Percentiles rank a stretch among this genome's conserved stretches.
phyloP scores from a whole-genome alignment of 2,888 invertebrate species.

The Abrostola tripartita region DNA sequence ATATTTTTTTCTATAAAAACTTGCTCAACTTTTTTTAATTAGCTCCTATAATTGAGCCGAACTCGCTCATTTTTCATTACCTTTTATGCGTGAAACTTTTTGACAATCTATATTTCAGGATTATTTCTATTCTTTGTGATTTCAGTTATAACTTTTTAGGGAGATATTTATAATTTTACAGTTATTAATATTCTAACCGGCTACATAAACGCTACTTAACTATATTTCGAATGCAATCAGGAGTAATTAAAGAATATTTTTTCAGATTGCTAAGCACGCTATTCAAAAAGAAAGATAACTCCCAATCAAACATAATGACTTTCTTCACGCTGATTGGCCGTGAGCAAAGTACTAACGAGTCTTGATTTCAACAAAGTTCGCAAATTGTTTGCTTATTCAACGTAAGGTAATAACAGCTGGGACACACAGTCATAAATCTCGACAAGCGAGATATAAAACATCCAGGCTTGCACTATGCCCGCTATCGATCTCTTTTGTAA shows the following conservation, averaged over 20 bases:
- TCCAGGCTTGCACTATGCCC: conserved; percentile 42
- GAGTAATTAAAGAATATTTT: conserved; percentile 45
- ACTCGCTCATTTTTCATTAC: conserved; percentile 28
- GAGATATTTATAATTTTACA: conserved; percentile 5
- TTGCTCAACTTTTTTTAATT: conserved; percentile 52
- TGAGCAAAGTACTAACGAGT: conserved; percentile 68
- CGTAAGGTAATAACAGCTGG: conserved; percentile 55
- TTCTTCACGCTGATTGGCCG: conserved; percentile 68
- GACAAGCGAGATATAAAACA: conserved; percentile 45
- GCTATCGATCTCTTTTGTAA: conserved; percentile 52
- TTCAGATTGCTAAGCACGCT: conserved; percentile 38
- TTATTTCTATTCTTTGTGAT: conserved; percentile 39
- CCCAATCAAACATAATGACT: conserved; percentile 67
- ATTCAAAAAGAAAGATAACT: conserved; percentile 46
- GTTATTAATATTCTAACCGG: conserved; percentile 27
- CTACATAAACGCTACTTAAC: conserved; percentile 13
- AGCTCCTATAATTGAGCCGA: conserved; percentile 28
- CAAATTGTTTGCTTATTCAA: conserved; percentile 68
- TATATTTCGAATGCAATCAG: conserved; percentile 29
- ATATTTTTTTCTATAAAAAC: conserved; percentile 35
- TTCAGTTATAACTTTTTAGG: conserved; percentile 19
- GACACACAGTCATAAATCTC: conserved; percentile 56
- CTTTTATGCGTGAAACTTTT: conserved; percentile 27
- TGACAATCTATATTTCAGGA: conserved; percentile 28
- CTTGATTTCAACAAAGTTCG: conserved; percentile 66